Evolutionary conservation across 1,140 invertebrate species (phyloP), one percentile per base, ranked within the genome.

Genomic region (Zophobas atratus): DNA sequence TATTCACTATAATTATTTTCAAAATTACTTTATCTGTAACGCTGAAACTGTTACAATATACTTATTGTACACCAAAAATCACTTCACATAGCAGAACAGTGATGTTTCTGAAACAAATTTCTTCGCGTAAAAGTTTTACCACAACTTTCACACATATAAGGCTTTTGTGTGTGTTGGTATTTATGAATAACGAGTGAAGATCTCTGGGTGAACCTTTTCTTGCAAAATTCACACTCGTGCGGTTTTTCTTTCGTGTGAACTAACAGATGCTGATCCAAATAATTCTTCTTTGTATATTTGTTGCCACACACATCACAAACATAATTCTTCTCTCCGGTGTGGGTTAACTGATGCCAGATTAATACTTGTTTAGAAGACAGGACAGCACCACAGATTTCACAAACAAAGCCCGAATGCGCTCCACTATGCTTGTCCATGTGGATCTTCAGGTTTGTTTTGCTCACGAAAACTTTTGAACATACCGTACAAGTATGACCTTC

Each of bases 381-480:
- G 1, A 6, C 35, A 34, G 49, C 20, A n/a, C 51, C 63, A 67
- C 60, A 51, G 6, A 46, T 6, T 8, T 75, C 55, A 70, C 49
- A 55, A 32, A 53, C 20, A 53, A 56, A 38, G 32, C 2, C 6
- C 33, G 39, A 3, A 33, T 71, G 41, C 8, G n/a, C 55, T 39
- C 63, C 56, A n/a, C 32, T 34, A 71, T 77, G 76, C 6, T 34
- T 56, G 4, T 35, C 34, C 43, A 53, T 60, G 95, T 90, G 60
- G 92, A 94, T 87, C 89, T 79, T 80, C 33, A 48, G 51, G 35
- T 2, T n/a, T n/a, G 34, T 3, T 32, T 71, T 48, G 34, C 34
- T 8, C 1, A 4, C 36, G 3, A 71, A 71, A 49, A 32, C 41
- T 49, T 71, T 71, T 34, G 1, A 33, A 32, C 70, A 71, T 1